Conservation (phyloP, 2,113 vertebrate genomes). For the Neogale vison region DNA sequence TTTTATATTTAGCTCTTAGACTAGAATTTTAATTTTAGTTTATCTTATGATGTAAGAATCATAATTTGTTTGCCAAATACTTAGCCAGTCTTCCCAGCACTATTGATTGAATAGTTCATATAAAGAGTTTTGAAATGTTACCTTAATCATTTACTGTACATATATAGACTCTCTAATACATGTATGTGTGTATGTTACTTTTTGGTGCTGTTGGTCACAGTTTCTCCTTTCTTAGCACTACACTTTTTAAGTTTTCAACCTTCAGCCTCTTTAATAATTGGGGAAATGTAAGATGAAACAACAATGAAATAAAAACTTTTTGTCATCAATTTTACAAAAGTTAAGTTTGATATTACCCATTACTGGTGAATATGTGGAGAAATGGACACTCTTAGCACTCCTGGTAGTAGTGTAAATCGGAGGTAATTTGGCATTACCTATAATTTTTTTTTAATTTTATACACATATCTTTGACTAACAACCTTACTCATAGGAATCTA, state of each 20-base stretch:
- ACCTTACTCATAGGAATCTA: background rate
- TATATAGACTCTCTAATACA: background rate
- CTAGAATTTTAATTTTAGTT: conserved; percentile 25
- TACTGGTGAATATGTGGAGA: background rate
- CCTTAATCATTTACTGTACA: background rate
- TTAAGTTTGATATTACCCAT: background rate
- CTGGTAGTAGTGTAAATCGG: background rate
- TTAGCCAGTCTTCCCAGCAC: background rate
- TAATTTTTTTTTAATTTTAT: background rate
- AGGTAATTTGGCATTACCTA: background rate
- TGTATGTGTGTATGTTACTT: background rate
- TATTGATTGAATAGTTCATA: background rate
- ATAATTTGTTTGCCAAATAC: background rate
- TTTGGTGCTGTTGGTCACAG: background rate
- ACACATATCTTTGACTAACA: background rate
- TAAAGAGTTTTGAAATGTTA: background rate
- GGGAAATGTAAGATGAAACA: conserved; percentile 6
- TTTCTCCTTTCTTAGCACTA: background rate
- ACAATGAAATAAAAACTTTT: background rate
- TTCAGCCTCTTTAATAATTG: background rate
- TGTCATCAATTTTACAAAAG: background rate
- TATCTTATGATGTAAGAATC: background rate
- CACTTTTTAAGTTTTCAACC: background rate
- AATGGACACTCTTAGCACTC: background rate
- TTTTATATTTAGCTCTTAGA: background rate